Conservation (phyloP, 2,888 invertebrate genomes). For the Synanthedon myopaeformis region DNA sequence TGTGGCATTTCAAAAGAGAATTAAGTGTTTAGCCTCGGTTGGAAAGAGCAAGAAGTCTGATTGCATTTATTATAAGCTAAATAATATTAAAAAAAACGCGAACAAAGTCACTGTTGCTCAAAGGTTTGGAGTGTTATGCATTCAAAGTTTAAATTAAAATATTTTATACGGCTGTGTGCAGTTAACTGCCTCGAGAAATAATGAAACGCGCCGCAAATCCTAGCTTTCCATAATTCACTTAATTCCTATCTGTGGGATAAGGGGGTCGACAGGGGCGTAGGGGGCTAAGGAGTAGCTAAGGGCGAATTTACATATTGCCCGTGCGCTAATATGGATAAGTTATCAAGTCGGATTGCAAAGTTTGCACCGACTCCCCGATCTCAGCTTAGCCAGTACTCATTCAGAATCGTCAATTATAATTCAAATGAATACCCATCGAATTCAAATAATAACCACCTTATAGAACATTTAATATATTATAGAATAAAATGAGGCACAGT, state of each 20-base stretch:
- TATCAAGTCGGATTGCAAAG: conserved; percentile 13
- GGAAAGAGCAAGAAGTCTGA: too few relatives aligned
- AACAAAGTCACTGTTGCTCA: conserved; percentile 3
- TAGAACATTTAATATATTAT: too few relatives aligned
- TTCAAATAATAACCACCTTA: too few relatives aligned
- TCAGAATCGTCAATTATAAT: too few relatives aligned
- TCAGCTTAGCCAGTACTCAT: too few relatives aligned
- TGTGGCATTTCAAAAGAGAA: too few relatives aligned
- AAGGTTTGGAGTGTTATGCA: conserved; percentile 18
- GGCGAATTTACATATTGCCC: conserved; percentile 21
- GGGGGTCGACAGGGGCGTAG: not conserved
- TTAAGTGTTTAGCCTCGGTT: too few relatives aligned
- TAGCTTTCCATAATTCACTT: conserved; percentile 33
- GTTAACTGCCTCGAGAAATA: conserved; percentile 12
- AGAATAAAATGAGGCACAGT: too few relatives aligned
- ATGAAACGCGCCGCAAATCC: conserved; percentile 33
- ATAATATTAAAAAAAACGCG: not conserved
- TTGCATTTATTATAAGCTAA: too few relatives aligned
- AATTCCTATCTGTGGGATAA: not conserved
- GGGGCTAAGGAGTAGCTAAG: not conserved
- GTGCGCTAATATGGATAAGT: conserved; percentile 20
- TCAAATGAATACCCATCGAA: too few relatives aligned
- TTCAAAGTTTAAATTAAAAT: conserved; percentile 37
- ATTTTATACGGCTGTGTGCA: conserved; percentile 28
- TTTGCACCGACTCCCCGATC: conserved; percentile 2